Evolutionary conservation across 2,797 vertebrate genomes (phyloP), one percentile per base, ranked within the genome.

Genomic region (Mormyrops boulengeri): DNA sequence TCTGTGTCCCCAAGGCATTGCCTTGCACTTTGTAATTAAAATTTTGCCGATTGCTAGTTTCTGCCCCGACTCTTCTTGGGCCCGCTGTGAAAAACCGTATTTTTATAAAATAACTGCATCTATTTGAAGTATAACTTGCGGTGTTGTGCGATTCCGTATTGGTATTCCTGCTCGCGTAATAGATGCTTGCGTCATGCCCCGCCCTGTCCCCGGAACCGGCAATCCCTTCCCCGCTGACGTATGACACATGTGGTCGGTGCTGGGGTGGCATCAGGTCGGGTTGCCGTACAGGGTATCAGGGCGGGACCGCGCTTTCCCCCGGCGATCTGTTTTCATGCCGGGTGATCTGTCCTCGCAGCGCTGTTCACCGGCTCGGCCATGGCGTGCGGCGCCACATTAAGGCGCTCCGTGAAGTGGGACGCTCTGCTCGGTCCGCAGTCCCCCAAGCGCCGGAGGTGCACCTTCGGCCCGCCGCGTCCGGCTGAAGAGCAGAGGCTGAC

Each of bases 381-480:
- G 97, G 97, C 97, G 91, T 98, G 97, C 91, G 97, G 97, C 93
- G 97, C 97, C 88, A 98, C 97, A 92, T 95, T 98, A 94, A 97
- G 98, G 93, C 96, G 97, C 92, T 97, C 97, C 90, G 97, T 97
- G 97, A 97, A 98, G 95, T 98, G 98, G 90, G 97, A 97, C 95
- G 96, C 97, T 95, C 96, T 97, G 91, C 96, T 97, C 93, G 97
- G 96, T 93, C 97, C 97, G 53, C 96, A 96, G 94, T 97, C 97
- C 92, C 97, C 97, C 55, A 98, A 98, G 94, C 96, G 97, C 92
- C 95, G 97, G 92, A 95, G 97, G 91, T 97, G 96, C 94, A 96
- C 95, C 93, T 96, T 97, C 91, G 95, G 97, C 92, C 95, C 96
- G 90, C 95, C 96, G 17, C 93, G 92, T 87, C 91, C 94, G 49